Conservation (phyloP, 2,113 vertebrate species). For the Cinclus mexicanus region DNA sequence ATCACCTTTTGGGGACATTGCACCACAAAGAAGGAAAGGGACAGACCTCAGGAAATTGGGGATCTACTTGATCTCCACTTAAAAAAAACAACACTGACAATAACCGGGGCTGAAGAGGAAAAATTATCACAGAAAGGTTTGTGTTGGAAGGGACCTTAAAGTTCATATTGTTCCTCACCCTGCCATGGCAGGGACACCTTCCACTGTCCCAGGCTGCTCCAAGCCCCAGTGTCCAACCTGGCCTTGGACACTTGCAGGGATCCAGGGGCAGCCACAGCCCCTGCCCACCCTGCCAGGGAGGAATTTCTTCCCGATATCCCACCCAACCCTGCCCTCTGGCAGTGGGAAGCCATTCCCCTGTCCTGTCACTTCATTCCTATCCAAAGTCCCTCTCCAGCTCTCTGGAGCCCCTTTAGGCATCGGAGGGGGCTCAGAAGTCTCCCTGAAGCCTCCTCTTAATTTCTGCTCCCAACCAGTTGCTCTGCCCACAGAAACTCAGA, state of each 20-base stretch:
- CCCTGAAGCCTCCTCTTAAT: background rate
- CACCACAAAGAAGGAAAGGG: background rate
- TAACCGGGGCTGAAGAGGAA: background rate
- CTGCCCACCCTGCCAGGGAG: accelerated
- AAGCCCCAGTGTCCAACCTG: accelerated
- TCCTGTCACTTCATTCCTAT: background rate
- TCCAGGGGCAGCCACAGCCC: background rate
- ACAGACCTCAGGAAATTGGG: background rate
- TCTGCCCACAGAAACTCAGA: background rate
- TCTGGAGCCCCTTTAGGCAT: background rate
- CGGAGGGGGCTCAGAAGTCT: background rate
- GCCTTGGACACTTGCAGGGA: background rate
- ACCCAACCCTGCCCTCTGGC: accelerated
- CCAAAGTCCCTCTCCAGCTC: background rate
- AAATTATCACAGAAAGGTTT: background rate
- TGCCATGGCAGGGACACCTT: background rate
- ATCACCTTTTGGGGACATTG: background rate
- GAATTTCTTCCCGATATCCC: background rate
- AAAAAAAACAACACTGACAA: background rate
- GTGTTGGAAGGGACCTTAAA: background rate
- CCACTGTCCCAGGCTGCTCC: background rate
- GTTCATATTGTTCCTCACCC: accelerated
- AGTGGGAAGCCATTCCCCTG: too few species aligned
- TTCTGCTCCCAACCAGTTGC: background rate
- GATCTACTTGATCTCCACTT: background rate